These are phyloP conservation scores for Chamaetylas fuelleborni DNA, from an alignment of 2,113 vertebrate genomes.

Conservation along the genomic window DNA sequence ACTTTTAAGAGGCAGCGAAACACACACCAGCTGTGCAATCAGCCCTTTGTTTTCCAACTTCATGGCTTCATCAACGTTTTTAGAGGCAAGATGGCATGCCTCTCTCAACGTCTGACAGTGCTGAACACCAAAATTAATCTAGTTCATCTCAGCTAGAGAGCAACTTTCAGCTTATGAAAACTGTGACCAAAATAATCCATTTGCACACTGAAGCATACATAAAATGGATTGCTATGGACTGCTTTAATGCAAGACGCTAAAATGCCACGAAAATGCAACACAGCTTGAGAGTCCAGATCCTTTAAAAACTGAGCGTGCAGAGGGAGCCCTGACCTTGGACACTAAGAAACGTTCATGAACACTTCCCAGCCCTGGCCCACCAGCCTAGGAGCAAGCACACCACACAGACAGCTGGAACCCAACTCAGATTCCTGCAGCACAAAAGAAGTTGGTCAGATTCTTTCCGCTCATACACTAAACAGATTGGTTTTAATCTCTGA, in stretches of 20 bases:
- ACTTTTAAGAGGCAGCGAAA: neutral
- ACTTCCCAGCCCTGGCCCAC: neutral
- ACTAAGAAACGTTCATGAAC: rapidly evolving
- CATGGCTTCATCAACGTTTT: neutral
- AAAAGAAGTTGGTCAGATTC: neutral
- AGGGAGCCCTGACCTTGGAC: neutral
- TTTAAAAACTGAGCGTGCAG: neutral
- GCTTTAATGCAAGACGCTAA: slow-evolving; percentile 33
- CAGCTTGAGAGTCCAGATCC: neutral
- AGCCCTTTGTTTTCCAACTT: slow-evolving; percentile 46
- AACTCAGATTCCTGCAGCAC: neutral
- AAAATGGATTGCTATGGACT: neutral
- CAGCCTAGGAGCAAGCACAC: neutral
- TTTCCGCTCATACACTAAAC: neutral
- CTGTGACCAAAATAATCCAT: neutral
- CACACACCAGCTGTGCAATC: slow-evolving; percentile 26
- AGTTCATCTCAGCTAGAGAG: slow-evolving; percentile 10
- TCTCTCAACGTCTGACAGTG: neutral
- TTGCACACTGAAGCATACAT: neutral
- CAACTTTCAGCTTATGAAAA: slow-evolving; percentile 27
- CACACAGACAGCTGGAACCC: neutral
- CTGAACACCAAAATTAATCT: slow-evolving; percentile 9
- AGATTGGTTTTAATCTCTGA: neutral
- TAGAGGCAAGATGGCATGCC: neutral
- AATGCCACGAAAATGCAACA: neutral